Percentiles rank a stretch among this genome's conserved stretches.
Conservation (phyloP, 2,797 vertebrate species). For the Sus cebifrons region DNA sequence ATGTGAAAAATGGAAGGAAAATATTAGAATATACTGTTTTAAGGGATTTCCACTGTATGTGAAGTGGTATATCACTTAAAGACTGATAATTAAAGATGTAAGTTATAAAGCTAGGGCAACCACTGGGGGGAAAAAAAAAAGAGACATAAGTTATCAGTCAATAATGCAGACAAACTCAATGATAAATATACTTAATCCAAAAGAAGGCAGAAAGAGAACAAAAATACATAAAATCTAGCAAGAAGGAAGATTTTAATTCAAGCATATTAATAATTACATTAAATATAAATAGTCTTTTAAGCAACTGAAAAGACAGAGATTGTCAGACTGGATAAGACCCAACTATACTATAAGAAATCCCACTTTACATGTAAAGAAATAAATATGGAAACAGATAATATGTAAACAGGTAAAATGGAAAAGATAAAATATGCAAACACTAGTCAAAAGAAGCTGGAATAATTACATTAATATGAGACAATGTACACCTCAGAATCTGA, state of each 20-base stretch:
- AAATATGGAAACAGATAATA: not conserved
- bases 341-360: not conserved
- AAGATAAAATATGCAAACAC: not conserved
- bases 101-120: not conserved
- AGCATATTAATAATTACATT: not conserved
- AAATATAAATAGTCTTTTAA: not conserved
- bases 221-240: not conserved
- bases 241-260: not conserved
- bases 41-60: not conserved
- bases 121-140: not conserved
- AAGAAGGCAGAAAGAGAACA: not conserved
- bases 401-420: not conserved
- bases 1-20: not conserved
- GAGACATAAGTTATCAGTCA: not conserved
- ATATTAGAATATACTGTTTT: not conserved
- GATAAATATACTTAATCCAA: slow-evolving; percentile 8
- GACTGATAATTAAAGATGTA: not conserved
- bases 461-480: not conserved
- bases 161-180: not conserved
- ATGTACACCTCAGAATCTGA: not conserved
- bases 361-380: not conserved
- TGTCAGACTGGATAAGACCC: not conserved
- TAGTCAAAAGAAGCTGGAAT: not conserved
- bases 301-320: not conserved
- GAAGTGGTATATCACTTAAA: not conserved